Base-by-base conservation (phyloP, 1,140 invertebrate species). In the Phymastichus coffea region DNA sequence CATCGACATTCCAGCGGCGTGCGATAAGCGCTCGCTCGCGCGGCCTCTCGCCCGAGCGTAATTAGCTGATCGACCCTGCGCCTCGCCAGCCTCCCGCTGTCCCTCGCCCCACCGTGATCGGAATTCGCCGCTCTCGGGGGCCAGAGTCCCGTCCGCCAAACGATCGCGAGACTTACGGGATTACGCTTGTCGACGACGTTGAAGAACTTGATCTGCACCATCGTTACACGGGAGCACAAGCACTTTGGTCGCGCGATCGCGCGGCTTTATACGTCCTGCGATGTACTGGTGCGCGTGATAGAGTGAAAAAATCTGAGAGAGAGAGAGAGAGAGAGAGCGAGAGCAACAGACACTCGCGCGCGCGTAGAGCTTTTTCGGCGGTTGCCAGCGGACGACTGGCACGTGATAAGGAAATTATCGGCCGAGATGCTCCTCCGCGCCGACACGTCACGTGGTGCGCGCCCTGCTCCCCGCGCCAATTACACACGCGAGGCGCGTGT, bases 161-260 rank as follows among this genome's bases (percentile, higher is more conserved):
- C n/a, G n/a, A n/a, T n/a, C n/a, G n/a, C n/a, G n/a, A n/a, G n/a
- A 72, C 73, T 73, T 66, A 75, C 73, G 40, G 64, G 62, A 63
- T 70, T 69, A 41, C 64, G 67, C 57, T 71, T 70, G 62, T 75
- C 68, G 19, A 73, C 64, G 20, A 71, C 67, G 57, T 66, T 70
- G 61, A 71, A 70, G 33, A 75, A 66, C 66, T 68, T 73, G 20
- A 75, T 72, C 65, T 75, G 71, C 47, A 75, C 73, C 71, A 75
- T 75, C 61, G 68, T 66, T n/a, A n/a, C n/a, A n/a, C n/a, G n/a
- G n/a, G n/a, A n/a, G n/a, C n/a, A n/a, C 14, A 14, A 8, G 20
- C n/a, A 28, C 12, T 28, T 22, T 0, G 23, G 15, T 30, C 30
- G 23, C 6, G 30, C 3, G 19, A 19, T 15, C 14, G 46, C 20